These are phyloP conservation scores for Hirtodrosophila confusa DNA, from an alignment of 2,888 invertebrate species.

Conservation along the genomic window DNA sequence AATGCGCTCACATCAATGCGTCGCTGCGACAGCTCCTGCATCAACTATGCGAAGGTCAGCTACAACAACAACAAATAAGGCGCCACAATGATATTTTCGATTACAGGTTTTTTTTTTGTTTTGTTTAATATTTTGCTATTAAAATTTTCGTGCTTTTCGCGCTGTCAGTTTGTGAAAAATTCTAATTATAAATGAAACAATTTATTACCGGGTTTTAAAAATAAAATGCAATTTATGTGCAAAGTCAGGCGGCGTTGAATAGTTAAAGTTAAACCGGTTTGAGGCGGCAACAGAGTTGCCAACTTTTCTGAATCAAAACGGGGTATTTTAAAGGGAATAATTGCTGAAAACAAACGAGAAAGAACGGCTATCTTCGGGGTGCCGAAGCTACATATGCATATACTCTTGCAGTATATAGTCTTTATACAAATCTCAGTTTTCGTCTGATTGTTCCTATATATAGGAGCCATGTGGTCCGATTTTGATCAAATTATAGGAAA, in stretches of 20 bases:
- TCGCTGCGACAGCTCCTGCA: conserved; percentile 56
- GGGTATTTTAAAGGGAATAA: no score
- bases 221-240: conserved; percentile 73
- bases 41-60: conserved; percentile 77
- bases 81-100: conserved; percentile 29
- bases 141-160: conserved; percentile 25
- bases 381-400: no score
- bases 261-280: conserved; percentile 65
- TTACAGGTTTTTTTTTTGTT: conserved; percentile 21
- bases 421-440: no score
- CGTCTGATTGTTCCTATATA: no score
- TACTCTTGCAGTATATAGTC: no score
- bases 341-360: no score
- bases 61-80: conserved; percentile 19
- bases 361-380: no score
- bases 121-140: conserved; percentile 14
- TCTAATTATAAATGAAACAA: conserved; percentile 79
- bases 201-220: conserved; percentile 78
- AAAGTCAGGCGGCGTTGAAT: conserved; percentile 48
- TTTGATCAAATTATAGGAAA: no score
- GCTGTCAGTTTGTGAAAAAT: conserved; percentile 69
- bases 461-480: no score
- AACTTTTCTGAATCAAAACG: no score
- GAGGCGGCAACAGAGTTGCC: conserved; percentile 11
- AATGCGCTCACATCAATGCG: conserved; percentile 41